phyloP scores from a whole-genome alignment of 1,140 invertebrate species.

The Papilio xuthus region DNA sequence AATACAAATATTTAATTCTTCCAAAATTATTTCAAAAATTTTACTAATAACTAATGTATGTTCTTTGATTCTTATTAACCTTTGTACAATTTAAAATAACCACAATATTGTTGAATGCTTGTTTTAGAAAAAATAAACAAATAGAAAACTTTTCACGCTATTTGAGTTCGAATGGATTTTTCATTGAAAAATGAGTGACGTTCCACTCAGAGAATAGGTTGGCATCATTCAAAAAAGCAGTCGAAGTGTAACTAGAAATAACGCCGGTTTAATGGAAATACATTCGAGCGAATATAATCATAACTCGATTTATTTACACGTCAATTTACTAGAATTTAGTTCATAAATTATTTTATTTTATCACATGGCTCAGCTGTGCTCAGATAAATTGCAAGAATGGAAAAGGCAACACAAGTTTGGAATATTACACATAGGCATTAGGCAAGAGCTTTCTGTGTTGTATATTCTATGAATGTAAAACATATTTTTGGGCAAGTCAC shows the following conservation, averaged over 20 bases:
- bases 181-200: constrained; percentile 35
- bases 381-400: not conserved
- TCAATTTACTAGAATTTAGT: not conserved
- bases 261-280: constrained; percentile 27
- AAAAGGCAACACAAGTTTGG: not conserved
- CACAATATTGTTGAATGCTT: not conserved
- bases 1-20: too few species aligned
- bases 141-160: constrained; percentile 6
- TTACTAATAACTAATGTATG: too few species aligned
- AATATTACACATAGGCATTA: not conserved
- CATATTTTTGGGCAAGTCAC: not conserved
- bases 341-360: constrained; percentile 5
- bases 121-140: not conserved
- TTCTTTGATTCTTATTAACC: too few species aligned
- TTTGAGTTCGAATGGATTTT: constrained; percentile 25
- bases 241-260: constrained; percentile 30
- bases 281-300: constrained; percentile 19
- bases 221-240: constrained; percentile 28
- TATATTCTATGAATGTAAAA: not conserved
- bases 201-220: constrained; percentile 20
- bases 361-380: not conserved
- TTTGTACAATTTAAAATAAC: not conserved
- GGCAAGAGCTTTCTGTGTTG: not conserved
- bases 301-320: constrained; percentile 8
- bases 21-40: too few species aligned